Evolutionary conservation across 2,888 invertebrate species (phyloP), one percentile per base, ranked within the genome.

Genomic region (Cheilosia variabilis): DNA sequence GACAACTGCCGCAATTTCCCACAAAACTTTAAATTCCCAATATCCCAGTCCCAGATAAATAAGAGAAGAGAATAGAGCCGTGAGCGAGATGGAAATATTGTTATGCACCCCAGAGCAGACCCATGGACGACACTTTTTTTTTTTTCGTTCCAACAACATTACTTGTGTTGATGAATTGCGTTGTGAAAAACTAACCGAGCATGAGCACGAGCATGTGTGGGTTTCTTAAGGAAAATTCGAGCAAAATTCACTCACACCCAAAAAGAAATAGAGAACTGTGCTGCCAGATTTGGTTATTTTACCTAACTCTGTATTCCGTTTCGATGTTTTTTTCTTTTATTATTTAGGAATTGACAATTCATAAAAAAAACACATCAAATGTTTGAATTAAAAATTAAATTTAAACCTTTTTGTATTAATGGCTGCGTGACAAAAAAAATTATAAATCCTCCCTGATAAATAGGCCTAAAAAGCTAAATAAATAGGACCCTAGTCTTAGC

Each of bases 1-100:
- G 58, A 41, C 58, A 60, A 60, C 15, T 63, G 63, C 22, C 34
- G 50, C 22, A 34, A 19, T 50, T 50, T 37, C 22, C 22, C 9
- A 47, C 50, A 50, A 34, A 31, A 53, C 24, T 24, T 17, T 53
- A n/a, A 2, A 15, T 27, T 53, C 4, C 7, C 15, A 9, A 31
- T 9, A 31, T 31, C 31, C 9, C 31, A 31, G 7, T 53, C 15
- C n/a, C 24, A 6, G 24, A n/a, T 53, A 53, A 53, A 53, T 53
- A 53, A 24, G 19, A 19, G 22, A 50, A 22, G 13, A 22, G 19
- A 22, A 9, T 45, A 17, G 15, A 45, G 50, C 37, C 19, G 50
- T 4, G 22, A 50, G 22, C 19, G 50, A 50, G 50, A 22, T 22
- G 10, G 22, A 50, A 13, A 19, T 50, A 50, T 22, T 22, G 0